Base-by-base conservation (phyloP, 2,797 vertebrate species). In the Gymnoscopelus braueri region DNA sequence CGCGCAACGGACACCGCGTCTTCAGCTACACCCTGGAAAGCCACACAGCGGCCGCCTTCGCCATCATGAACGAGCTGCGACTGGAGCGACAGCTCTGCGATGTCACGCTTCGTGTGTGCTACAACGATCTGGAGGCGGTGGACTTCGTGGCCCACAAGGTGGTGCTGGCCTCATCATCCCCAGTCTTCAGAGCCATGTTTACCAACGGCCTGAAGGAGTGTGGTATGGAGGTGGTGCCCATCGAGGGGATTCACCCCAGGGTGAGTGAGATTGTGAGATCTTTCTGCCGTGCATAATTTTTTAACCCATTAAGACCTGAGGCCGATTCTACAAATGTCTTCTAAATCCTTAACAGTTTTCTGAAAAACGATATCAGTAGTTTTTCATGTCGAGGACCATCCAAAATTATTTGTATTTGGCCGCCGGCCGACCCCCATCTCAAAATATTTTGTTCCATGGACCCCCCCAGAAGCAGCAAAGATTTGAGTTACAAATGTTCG, bases 181-280 rank as follows among this genome's bases (percentile, higher is more conserved):
- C 97, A 0, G 97, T 98, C 48, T 98, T 98, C 86, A 94, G 94
- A 14, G 97, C 97, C 88, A 98, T 98, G 96, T 98, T 98, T 87
- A 98, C 97, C 69, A 95, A 94, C 1, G 97, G 97, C 3, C 89
- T 98, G 53, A 94, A 93, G 71, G 96, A 98, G 82, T 95, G 96
- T 3, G 97, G 95, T 8, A 97, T 96, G 96, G 96, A 98, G 87
- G 79, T 95, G 73, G 94, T 98, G 49, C 91, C 97, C 79, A 98
- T 98, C 1, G 96, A 97, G 73, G 97, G 97, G n/a, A 94, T 98
- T 24, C 97, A 97, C 80, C 97, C 97, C 3, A 92, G 82, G 74
- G 94, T 95, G 74, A 90, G 90, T 71, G 26, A 2, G 2, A 7
- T 2, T 13, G 23, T 29, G 10, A 4, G 3, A 57, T 15, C 12